These are phyloP conservation scores for Escarpia spicata DNA, from an alignment of 2,888 invertebrate genomes.

Conservation along the genomic window DNA sequence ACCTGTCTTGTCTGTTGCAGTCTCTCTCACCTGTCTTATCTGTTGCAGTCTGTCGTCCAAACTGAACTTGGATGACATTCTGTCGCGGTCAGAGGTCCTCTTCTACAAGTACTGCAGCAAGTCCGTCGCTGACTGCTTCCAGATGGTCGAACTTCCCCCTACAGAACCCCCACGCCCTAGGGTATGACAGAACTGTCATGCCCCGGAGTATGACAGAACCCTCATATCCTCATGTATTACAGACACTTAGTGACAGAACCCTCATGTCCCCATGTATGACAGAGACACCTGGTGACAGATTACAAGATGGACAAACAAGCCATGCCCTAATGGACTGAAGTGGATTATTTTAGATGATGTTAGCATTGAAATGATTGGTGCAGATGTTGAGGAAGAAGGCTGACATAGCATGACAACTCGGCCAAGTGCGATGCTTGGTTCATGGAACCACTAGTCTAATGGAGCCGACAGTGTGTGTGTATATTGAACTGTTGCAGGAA, in stretches of 20 bases:
- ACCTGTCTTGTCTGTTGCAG: too few species aligned
- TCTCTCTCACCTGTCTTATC: not conserved
- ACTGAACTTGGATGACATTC: constrained; percentile 55
- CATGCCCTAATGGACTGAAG: not conserved
- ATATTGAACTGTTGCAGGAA: too few species aligned
- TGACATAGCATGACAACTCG: too few species aligned
- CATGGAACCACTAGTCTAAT: too few species aligned
- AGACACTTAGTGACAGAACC: too few species aligned
- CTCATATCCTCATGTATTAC: too few species aligned
- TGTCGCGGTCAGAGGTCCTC: constrained; percentile 57
- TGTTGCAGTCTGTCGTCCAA: constrained; percentile 51
- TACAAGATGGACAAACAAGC: not conserved
- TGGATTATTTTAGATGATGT: not conserved
- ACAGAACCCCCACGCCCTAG: not conserved
- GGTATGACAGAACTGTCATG: not conserved
- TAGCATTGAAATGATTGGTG: not conserved
- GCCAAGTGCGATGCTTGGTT: too few species aligned
- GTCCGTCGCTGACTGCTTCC: constrained; percentile 60
- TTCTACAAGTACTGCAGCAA: constrained; percentile 62
- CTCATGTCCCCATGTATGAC: too few species aligned
- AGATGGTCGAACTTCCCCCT: constrained; percentile 50
- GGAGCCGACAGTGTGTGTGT: too few species aligned
- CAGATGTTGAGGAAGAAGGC: too few species aligned
- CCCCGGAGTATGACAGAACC: too few species aligned
- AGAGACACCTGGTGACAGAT: too few species aligned